Percentiles rank a stretch among this genome's conserved stretches.
Evolutionary conservation across 1,140 invertebrate genomes (phyloP).

Genomic region (Limonius californicus): DNA sequence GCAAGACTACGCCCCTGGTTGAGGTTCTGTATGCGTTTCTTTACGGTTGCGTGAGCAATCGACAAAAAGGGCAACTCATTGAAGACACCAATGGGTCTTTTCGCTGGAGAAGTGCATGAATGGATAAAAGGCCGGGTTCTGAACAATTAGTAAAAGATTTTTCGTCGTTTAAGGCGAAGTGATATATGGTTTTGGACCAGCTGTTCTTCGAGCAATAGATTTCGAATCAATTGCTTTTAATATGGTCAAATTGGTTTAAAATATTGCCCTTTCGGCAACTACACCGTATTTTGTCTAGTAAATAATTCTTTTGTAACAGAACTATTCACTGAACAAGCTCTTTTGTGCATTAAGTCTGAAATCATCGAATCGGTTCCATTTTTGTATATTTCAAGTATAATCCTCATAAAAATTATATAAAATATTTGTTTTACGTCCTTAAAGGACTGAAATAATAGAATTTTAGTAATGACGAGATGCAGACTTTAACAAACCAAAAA

Average conservation of each 20-base stretch:
- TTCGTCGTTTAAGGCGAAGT: constrained; percentile 37
- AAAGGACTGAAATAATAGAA: no score
- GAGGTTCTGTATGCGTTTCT: no score
- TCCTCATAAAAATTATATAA: no score
- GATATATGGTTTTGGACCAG: constrained; percentile 37
- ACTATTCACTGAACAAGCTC: no score
- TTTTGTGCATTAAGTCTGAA: no score
- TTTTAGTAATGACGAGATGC: no score
- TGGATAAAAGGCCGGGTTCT: constrained; percentile 30
- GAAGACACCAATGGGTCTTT: constrained; percentile 19
- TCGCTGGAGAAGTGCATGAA: constrained; percentile 17
- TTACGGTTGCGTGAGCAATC: constrained; percentile 31
- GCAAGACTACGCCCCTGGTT: no score
- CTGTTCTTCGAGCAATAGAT: constrained; percentile 22
- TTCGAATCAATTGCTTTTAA: constrained; percentile 41
- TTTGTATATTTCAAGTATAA: no score
- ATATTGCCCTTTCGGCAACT: constrained; percentile 24
- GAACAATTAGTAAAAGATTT: constrained; percentile 43
- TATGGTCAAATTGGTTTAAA: constrained; percentile 46
- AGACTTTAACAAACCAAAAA: no score
- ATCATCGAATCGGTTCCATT: no score
- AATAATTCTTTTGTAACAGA: no score
- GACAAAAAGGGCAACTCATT: constrained; percentile 32
- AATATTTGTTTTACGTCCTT: no score
- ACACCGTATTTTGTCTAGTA: not conserved